Conservation (phyloP, 35 echinoderm and acorn worm species). For the Strongylocentrotus purpuratus region DNA sequence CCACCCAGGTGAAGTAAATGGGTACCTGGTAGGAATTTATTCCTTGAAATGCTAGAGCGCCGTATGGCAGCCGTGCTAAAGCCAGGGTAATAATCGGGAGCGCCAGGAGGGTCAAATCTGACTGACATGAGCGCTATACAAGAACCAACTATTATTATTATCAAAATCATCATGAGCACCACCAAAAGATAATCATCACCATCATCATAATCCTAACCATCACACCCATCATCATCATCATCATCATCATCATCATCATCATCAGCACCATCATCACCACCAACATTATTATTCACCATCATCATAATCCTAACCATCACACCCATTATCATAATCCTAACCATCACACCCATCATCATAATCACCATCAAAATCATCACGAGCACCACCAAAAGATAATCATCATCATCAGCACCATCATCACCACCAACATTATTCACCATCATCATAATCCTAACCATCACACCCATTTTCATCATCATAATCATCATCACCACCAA, state of each 20-base stretch:
- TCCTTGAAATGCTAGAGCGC: no score
- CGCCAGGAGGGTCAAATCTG: no score
- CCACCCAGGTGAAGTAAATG: no score
- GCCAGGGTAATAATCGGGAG: no score
- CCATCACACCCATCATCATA: background rate
- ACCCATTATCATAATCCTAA: background rate
- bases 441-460: no score
- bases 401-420: background rate
- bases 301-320: background rate
- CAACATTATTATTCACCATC: constrained; percentile 30
- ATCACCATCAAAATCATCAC: background rate
- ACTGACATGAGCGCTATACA: no score
- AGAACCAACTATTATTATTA: no score
- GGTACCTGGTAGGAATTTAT: no score
- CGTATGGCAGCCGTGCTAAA: no score
- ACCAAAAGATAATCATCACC: background rate
- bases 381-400: background rate
- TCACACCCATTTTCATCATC: no score
- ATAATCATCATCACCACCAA: background rate
- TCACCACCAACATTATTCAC: background rate
- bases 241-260: background rate
- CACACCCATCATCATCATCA: constrained; percentile 46
- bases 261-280: constrained; percentile 6
- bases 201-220: constrained; percentile 11
- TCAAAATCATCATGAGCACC: background rate